These are phyloP conservation scores for Drosophila leontia DNA, from an alignment of 1,140 invertebrate genomes.

Conservation along the genomic window DNA sequence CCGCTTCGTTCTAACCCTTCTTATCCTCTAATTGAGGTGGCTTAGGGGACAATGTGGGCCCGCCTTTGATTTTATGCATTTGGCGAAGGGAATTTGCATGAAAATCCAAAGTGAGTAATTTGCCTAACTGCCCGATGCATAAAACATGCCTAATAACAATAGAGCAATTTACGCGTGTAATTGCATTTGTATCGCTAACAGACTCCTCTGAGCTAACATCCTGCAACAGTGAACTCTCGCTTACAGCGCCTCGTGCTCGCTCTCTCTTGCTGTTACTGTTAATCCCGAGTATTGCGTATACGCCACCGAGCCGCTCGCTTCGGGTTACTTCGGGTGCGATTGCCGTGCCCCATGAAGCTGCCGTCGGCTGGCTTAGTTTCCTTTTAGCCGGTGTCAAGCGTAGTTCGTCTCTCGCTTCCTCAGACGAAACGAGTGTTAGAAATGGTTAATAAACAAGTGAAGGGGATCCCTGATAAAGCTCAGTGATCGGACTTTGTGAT, in stretches of 20 bases:
- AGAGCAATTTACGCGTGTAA: constrained; percentile 49
- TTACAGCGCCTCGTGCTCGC: background rate
- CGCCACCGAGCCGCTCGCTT: constrained; percentile 41
- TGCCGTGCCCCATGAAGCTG: constrained; percentile 29
- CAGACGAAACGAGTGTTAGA: background rate
- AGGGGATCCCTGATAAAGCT: constrained; percentile 3
- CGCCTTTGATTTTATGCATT: constrained; percentile 8
- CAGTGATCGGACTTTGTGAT: constrained; percentile 14
- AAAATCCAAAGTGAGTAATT: constrained; percentile 35
- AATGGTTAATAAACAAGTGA: constrained; percentile 15
- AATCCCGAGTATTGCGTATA: constrained; percentile 44
- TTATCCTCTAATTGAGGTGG: constrained; percentile 7
- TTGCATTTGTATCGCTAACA: constrained; percentile 53
- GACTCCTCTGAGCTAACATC: constrained; percentile 13
- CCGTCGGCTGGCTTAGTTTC: constrained; percentile 60
- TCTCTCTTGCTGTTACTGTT: constrained; percentile 23
- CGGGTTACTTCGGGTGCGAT: constrained; percentile 26
- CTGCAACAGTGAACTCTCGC: constrained; percentile 20
- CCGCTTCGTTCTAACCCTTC: background rate
- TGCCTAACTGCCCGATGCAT: constrained; percentile 32
- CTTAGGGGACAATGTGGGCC: background rate
- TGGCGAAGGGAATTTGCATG: constrained; percentile 11
- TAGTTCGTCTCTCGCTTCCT: constrained; percentile 50
- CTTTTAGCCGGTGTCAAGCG: constrained; percentile 72
- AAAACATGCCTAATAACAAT: constrained; percentile 52